Percentiles rank a stretch among this genome's conserved stretches.
These are phyloP conservation scores for Etia nguti DNA, from an alignment of 2,113 vertebrate genomes.

Conservation along the genomic window DNA sequence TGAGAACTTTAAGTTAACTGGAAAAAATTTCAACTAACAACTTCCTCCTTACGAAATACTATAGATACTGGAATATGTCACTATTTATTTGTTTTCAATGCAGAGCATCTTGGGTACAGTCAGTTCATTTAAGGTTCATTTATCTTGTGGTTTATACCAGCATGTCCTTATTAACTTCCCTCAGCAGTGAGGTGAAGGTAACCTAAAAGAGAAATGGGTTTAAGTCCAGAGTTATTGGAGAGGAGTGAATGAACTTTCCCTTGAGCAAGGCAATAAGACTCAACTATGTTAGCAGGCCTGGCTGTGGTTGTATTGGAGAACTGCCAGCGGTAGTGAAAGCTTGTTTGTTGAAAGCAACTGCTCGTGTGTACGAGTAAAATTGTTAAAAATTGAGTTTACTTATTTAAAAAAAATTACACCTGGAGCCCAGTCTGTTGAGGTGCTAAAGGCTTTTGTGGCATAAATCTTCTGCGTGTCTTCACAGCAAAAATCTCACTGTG, in stretches of 20 bases:
- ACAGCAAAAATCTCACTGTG: neutral
- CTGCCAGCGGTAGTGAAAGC: neutral
- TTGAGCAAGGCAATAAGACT: neutral
- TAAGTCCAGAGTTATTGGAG: neutral
- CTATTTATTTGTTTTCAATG: neutral
- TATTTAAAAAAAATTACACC: neutral
- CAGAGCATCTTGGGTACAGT: neutral
- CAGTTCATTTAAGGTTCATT: neutral
- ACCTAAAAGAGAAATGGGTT: neutral
- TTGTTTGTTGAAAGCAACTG: neutral
- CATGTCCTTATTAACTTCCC: neutral
- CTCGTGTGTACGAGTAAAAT: neutral
- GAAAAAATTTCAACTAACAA: neutral
- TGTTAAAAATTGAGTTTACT: neutral
- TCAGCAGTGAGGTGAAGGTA: neutral
- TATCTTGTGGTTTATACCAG: neutral
- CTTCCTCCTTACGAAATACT: rapidly evolving
- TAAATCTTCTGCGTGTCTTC: neutral
- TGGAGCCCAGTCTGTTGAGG: neutral
- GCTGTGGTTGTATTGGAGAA: neutral
- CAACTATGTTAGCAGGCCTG: neutral
- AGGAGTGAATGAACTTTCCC: neutral
- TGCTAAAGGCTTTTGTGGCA: neutral
- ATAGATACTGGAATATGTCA: neutral
- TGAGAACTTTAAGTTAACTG: rapidly evolving